Percentiles rank a stretch among this genome's conserved stretches.
Conservation (phyloP, 2,113 vertebrate genomes). For the Terrapene triunguis region DNA sequence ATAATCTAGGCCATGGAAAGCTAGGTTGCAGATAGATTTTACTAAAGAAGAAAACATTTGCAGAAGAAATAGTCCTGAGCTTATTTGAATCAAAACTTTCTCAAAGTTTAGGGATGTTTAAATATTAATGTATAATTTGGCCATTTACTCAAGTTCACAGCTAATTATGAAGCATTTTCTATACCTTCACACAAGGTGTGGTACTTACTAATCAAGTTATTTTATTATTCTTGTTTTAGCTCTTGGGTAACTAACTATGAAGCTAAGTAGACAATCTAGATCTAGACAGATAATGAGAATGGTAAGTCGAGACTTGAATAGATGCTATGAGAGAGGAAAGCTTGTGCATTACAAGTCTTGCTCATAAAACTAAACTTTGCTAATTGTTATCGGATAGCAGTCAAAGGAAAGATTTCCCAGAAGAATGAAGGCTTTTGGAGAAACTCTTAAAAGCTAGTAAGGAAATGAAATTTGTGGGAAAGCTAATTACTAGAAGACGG, state of each 20-base stretch:
- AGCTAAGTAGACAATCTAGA: neutral
- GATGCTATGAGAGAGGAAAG: neutral
- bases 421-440: neutral
- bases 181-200: neutral
- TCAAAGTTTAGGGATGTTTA: neutral
- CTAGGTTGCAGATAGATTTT: neutral
- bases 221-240: neutral
- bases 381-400: neutral
- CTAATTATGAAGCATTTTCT: neutral
- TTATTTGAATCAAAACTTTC: neutral
- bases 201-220: neutral
- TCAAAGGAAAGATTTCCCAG: neutral
- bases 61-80: neutral
- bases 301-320: neutral
- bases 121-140: neutral
- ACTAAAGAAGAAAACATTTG: neutral
- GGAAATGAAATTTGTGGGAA: neutral
- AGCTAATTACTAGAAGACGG: neutral
- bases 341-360: neutral
- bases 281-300: neutral
- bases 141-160: neutral
- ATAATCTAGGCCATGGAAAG: neutral
- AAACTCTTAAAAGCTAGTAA: neutral
- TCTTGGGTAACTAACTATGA: neutral
- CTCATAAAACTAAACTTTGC: constrained; percentile 1